phyloP scores from a whole-genome alignment of 2,113 vertebrate species.

The Callipepla squamata region DNA sequence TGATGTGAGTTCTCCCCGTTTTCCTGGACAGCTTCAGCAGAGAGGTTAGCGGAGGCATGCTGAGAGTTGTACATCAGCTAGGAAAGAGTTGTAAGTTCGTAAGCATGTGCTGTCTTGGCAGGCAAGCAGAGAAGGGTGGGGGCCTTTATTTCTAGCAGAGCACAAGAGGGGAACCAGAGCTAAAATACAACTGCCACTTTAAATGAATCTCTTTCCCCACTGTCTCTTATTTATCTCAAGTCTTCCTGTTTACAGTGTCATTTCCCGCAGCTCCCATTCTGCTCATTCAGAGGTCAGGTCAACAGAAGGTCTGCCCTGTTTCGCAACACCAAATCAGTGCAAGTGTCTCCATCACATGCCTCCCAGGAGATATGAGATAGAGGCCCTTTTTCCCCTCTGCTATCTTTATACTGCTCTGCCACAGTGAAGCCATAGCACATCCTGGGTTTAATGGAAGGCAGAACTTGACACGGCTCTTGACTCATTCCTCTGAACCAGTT shows the following conservation, averaged over 20 bases:
- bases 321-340: background rate
- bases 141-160: background rate
- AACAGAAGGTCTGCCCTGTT: background rate
- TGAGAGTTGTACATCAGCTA: background rate
- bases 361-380: background rate
- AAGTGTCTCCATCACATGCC: background rate
- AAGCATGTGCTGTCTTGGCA: background rate
- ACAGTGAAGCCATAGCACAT: background rate
- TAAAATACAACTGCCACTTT: conserved; percentile 30
- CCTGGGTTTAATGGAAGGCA: background rate
- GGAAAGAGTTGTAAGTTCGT: background rate
- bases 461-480: background rate
- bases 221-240: conserved; percentile 49
- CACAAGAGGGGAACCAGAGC: background rate
- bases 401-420: background rate
- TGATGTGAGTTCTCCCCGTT: background rate
- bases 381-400: background rate
- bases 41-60: background rate
- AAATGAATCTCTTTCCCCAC: background rate
- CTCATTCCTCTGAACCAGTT: background rate
- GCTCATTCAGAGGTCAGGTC: conserved; percentile 15
- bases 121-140: background rate
- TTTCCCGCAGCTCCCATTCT: conserved; percentile 11
- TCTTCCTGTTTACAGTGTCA: conserved; percentile 46
- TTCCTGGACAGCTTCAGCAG: background rate